Evolutionary conservation across 2,797 vertebrate genomes (phyloP), one percentile per base, ranked within the genome.

Genomic region (Pangasius mekongensis): DNA sequence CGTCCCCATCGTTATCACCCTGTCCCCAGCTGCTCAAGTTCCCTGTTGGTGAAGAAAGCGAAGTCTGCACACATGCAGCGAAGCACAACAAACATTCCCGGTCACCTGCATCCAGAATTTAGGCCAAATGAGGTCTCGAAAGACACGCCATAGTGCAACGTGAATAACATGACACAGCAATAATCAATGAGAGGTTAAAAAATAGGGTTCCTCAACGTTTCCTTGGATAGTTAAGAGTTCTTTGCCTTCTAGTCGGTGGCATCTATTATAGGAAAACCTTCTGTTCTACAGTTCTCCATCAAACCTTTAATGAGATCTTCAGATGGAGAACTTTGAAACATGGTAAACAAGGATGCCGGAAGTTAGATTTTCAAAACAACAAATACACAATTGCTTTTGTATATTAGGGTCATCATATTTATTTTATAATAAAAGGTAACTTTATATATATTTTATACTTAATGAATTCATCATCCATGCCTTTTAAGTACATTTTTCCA

Each of bases 1-100:
- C 2, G 27, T 69, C 60, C 76, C 5, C 5, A 1, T 27, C 20
- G 8, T 62, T 47, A 39, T 86, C 56, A 3, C 30, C 9, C 83
- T 58, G 74, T 87, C 69, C 85, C 47, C 67, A 86, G 87, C 56
- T 89, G 87, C 69, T 86, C 5, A 22, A 62, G 47, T 52, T 85
- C 87, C 86, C 89, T 71, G 87, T 83, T 87, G 69, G 83, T 84
- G 56, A 66, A 86, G 64, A 90, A 89, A 91, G 84, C 86, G 47
- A 60, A 86, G 62, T 58, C 27, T 2, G 85, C 80, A 24, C 77
- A 81, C 91, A 84, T 87, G 78, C 78, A 14, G 90, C 2, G 85
- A 74, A 86, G 36, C 20, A 30, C 83, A 91, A 91, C 89, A 91
- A 91, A 89, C 87, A 54, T 47, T 66, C 2, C n/a, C 74, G 54